These are phyloP conservation scores for Neelides folsomi DNA, from an alignment of 2,888 invertebrate genomes.

Conservation along the genomic window DNA sequence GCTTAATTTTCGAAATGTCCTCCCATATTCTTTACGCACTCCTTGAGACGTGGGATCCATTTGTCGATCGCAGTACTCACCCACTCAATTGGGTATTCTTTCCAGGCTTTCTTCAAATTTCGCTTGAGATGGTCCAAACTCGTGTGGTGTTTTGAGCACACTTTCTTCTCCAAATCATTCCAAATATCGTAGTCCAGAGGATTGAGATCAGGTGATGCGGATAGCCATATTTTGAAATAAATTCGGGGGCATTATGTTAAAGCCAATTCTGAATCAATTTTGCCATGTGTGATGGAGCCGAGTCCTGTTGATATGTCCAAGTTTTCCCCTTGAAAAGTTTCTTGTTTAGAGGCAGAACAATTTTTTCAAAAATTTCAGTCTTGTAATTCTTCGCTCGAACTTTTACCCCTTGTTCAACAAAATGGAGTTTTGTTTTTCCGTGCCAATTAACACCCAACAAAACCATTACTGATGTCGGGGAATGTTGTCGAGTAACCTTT, in stretches of 20 bases:
- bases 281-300: background rate
- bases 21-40: too few species aligned
- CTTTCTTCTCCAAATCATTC: slow-evolving; percentile 1
- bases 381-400: slow-evolving; percentile 5
- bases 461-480: slow-evolving; percentile 3
- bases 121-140: background rate
- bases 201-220: slow-evolving; percentile 8
- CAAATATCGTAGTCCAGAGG: slow-evolving; percentile 8
- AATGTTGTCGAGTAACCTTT: slow-evolving; percentile 1
- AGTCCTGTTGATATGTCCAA: slow-evolving; percentile 4
- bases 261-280: slow-evolving; percentile 3
- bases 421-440: slow-evolving; percentile 4
- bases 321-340: background rate
- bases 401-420: slow-evolving; percentile 7
- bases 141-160: slow-evolving; percentile 2
- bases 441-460: slow-evolving; percentile 6
- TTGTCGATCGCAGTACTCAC: too few species aligned
- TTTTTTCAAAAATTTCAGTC: background rate
- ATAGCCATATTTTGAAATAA: background rate
- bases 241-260: slow-evolving; percentile 6
- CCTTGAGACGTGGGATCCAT: too few species aligned
- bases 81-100: too few species aligned
- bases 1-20: too few species aligned
- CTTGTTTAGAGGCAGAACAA: background rate
- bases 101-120: background rate